Evolutionary conservation across 2,888 invertebrate genomes (phyloP).

Genomic region (Agonopterix arenella): DNA sequence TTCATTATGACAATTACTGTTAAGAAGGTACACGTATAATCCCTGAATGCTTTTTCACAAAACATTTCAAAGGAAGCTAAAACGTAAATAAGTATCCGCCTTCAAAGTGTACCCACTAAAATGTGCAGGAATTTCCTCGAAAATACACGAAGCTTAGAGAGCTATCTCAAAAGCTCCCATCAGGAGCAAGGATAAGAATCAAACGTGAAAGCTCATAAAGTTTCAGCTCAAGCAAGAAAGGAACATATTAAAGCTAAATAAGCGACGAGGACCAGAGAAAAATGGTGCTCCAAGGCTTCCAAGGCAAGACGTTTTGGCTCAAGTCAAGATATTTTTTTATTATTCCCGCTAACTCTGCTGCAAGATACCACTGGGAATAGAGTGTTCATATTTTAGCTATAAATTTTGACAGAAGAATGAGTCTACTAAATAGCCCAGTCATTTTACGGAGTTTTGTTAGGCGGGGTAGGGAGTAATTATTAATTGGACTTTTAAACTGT

Average conservation of each 20-base stretch:
- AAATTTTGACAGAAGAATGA: slow-evolving; percentile 15
- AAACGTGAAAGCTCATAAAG: slow-evolving; percentile 23
- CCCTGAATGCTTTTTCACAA: neutral
- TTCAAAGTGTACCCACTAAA: slow-evolving; percentile 5
- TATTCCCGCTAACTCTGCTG: slow-evolving; percentile 16
- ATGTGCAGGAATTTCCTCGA: slow-evolving; percentile 10
- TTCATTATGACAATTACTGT: neutral
- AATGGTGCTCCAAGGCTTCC: slow-evolving; percentile 17
- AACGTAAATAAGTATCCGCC: neutral
- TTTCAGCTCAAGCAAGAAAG: slow-evolving; percentile 22
- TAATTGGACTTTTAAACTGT: too few species aligned
- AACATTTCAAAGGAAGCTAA: neutral
- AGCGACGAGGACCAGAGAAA: slow-evolving; percentile 24
- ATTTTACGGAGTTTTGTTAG: too few species aligned
- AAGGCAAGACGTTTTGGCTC: too few species aligned
- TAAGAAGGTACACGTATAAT: neutral
- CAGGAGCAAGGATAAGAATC: slow-evolving; percentile 18
- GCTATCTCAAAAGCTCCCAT: slow-evolving; percentile 22
- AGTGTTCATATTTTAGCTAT: slow-evolving; percentile 21
- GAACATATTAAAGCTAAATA: slow-evolving; percentile 28
- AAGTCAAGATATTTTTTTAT: slow-evolving; percentile 9
- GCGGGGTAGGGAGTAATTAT: too few species aligned
- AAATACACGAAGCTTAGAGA: slow-evolving; percentile 17
- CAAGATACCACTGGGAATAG: slow-evolving; percentile 16
- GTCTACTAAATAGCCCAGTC: too few species aligned